Percentiles rank a stretch among this genome's conserved stretches.
These are phyloP conservation scores for Nycteola revayana DNA, from an alignment of 2,888 invertebrate genomes.

Conservation along the genomic window DNA sequence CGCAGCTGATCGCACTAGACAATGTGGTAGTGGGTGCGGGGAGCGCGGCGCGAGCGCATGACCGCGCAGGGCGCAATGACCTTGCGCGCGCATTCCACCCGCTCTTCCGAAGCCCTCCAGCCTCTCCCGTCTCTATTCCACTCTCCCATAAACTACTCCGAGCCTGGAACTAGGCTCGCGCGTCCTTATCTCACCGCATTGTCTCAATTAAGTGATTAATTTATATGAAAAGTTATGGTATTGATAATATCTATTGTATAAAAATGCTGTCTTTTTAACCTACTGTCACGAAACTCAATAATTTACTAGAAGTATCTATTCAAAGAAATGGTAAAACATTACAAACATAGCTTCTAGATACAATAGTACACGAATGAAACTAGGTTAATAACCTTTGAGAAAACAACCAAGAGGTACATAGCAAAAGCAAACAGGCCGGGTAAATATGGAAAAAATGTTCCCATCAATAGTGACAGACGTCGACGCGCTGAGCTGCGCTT, in stretches of 20 bases:
- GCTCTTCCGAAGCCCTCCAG: constrained; percentile 63
- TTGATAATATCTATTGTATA: no score
- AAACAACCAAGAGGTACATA: constrained; percentile 44
- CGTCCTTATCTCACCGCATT: constrained; percentile 37
- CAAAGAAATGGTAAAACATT: constrained; percentile 18
- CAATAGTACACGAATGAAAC: constrained; percentile 46
- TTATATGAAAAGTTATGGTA: no score
- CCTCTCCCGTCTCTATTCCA: constrained; percentile 52
- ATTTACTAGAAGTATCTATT: constrained; percentile 5
- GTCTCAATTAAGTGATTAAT: constrained; percentile 33
- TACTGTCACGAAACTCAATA: constrained; percentile 2
- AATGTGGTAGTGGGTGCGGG: constrained; percentile 58
- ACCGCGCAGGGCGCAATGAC: constrained; percentile 82
- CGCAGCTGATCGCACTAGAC: constrained; percentile 74
- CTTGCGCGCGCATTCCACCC: constrained; percentile 77
- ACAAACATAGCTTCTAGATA: constrained; percentile 12
- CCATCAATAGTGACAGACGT: constrained; percentile 28
- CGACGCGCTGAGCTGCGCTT: constrained; percentile 9
- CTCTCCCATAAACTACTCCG: constrained; percentile 52
- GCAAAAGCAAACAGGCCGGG: constrained; percentile 51
- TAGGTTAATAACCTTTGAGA: constrained; percentile 70
- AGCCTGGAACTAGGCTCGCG: constrained; percentile 25
- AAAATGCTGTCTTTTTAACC: no score
- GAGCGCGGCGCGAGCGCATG: constrained; percentile 65
- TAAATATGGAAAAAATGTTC: constrained; percentile 46